These are phyloP conservation scores for Temnothorax longispinosus DNA, from an alignment of 1,140 invertebrate species.

Conservation along the genomic window DNA sequence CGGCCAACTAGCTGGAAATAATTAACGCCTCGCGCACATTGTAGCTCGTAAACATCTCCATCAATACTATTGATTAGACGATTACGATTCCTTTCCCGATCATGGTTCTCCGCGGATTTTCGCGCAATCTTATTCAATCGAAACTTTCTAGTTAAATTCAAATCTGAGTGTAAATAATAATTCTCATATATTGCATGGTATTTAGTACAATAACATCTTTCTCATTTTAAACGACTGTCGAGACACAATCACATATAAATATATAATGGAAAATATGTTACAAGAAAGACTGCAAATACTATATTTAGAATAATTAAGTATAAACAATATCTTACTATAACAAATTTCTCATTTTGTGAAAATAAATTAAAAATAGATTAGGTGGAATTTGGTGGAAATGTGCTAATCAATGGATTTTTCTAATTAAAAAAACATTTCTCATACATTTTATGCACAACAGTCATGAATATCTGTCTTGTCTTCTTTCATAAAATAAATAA, in stretches of 20 bases:
- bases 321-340: neutral
- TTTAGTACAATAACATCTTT: neutral
- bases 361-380: neutral
- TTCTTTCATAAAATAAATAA: conserved; percentile 17
- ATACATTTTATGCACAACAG: neutral
- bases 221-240: neutral
- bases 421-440: neutral
- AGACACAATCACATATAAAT: neutral
- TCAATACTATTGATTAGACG: neutral
- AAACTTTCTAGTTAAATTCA: neutral
- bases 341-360: neutral
- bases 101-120: neutral
- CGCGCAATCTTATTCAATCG: neutral
- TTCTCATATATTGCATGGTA: neutral
- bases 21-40: conserved; percentile 65
- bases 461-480: neutral
- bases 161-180: neutral
- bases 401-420: neutral
- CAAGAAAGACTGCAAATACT: neutral
- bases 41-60: conserved; percentile 36
- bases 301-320: neutral
- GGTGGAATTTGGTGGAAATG: neutral
- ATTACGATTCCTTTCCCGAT: neutral
- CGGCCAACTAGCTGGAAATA: conserved; percentile 71
- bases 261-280: neutral